phyloP scores from a whole-genome alignment of 2,888 invertebrate species.

The Pterostichus madidus region DNA sequence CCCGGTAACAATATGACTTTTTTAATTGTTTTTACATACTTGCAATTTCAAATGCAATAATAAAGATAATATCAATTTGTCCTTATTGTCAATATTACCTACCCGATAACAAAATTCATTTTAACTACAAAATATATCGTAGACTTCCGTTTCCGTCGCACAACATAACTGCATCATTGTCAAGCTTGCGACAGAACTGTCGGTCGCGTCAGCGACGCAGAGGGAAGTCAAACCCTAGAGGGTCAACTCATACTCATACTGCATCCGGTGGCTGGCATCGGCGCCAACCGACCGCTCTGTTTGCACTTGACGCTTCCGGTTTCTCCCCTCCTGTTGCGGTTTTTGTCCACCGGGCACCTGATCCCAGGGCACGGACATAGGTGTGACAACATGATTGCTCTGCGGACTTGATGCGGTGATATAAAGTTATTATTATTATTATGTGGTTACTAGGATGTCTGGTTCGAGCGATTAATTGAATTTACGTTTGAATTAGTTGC shows the following conservation, averaged over 20 bases:
- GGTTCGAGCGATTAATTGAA: background rate
- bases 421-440: slow-evolving; percentile 29
- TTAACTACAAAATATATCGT: too few species aligned
- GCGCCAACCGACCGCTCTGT: slow-evolving; percentile 37
- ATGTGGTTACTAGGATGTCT: background rate
- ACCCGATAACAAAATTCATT: too few species aligned
- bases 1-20: too few species aligned
- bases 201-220: background rate
- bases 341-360: background rate
- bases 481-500: background rate
- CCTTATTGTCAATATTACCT: too few species aligned
- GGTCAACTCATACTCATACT: slow-evolving; percentile 12
- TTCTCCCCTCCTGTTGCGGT: slow-evolving; percentile 21
- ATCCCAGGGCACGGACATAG: slow-evolving; percentile 16
- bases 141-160: slow-evolving; percentile 10
- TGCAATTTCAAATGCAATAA: too few species aligned
- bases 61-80: too few species aligned
- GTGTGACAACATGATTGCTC: slow-evolving; percentile 22
- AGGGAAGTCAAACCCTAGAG: slow-evolving; percentile 14
- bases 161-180: background rate
- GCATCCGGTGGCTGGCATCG: slow-evolving; percentile 58
- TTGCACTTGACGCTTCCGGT: slow-evolving; percentile 62
- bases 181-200: background rate
- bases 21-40: too few species aligned
- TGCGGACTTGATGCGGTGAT: slow-evolving; percentile 5